Conservation (phyloP, 2,113 vertebrate species). For the Hiodon alosoides region DNA sequence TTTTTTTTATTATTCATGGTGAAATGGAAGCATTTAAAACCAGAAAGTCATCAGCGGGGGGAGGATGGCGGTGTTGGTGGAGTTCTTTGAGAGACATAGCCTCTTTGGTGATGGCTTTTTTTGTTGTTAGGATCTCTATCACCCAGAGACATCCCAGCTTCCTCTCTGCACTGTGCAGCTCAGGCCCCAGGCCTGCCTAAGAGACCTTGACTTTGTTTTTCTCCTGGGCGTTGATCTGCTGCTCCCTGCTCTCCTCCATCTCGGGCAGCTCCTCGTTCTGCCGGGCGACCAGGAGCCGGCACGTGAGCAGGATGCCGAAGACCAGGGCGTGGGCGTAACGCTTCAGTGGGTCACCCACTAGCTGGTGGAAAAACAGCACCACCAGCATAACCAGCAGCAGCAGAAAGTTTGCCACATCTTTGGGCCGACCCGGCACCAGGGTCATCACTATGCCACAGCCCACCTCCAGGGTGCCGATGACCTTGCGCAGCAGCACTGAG, state of each 20-base stretch:
- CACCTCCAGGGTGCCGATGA: conserved; percentile 88
- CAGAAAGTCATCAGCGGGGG: conserved; percentile 30
- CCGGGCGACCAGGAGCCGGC: conserved; percentile 88
- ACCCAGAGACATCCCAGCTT: conserved; percentile 41
- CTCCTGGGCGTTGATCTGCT: conserved; percentile 70
- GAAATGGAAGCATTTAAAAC: conserved; percentile 33
- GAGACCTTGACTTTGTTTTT: conserved; percentile 95
- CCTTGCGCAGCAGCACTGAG: conserved; percentile 91
- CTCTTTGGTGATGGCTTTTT: conserved; percentile 45
- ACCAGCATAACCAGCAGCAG: conserved; percentile 89
- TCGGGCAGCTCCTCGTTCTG: conserved; percentile 82
- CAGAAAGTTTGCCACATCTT: conserved; percentile 94
- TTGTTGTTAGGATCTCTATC: conserved; percentile 38
- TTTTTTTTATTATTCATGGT: no score
- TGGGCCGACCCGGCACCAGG: conserved; percentile 86
- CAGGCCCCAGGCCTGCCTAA: conserved; percentile 51
- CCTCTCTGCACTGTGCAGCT: conserved; percentile 25
- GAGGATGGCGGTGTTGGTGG: conserved; percentile 23
- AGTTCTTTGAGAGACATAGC: conserved; percentile 25
- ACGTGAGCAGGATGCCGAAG: conserved; percentile 94
- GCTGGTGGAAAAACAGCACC: conserved; percentile 94
- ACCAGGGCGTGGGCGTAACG: conserved; percentile 93
- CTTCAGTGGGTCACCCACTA: conserved; percentile 93
- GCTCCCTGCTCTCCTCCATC: conserved; percentile 74
- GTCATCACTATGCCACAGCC: conserved; percentile 90